Percentiles rank a stretch among this genome's conserved stretches.
Conservation (phyloP, 2,113 vertebrate genomes). For the Paradoxurus hermaphroditus region DNA sequence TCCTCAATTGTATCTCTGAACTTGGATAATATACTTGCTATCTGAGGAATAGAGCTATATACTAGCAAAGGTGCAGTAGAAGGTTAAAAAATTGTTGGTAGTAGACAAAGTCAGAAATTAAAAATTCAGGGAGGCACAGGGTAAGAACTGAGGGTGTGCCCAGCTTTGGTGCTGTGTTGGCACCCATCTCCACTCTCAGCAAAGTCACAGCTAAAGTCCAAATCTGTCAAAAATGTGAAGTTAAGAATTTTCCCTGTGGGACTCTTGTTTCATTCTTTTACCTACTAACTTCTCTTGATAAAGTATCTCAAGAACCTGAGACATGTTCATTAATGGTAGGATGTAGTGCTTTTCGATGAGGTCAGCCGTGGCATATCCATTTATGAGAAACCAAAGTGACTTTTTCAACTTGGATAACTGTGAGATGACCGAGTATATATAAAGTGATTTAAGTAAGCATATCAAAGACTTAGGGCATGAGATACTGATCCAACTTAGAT, state of each 20-base stretch:
- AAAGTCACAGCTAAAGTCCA: constrained; percentile 45
- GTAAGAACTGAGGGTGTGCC: constrained; percentile 33
- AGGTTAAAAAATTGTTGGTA: background rate
- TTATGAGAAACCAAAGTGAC: constrained; percentile 60
- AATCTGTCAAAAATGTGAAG: constrained; percentile 35
- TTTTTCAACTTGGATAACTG: constrained; percentile 1
- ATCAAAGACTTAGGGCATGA: background rate
- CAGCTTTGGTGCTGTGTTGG: background rate
- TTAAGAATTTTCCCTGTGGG: background rate
- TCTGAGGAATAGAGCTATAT: constrained; percentile 54
- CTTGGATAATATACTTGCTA: constrained; percentile 47
- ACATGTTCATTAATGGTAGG: background rate
- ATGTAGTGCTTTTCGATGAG: background rate
- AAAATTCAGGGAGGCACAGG: constrained; percentile 46
- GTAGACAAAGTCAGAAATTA: constrained; percentile 37
- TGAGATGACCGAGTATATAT: background rate
- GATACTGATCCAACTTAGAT: background rate
- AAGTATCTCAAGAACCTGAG: background rate
- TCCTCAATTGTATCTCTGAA: constrained; percentile 58
- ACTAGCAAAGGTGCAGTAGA: background rate
- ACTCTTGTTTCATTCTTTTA: background rate
- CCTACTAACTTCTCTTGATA: constrained; percentile 29
- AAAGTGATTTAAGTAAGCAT: constrained; percentile 44
- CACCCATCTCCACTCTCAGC: background rate
- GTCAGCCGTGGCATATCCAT: constrained; percentile 36